Percentiles rank a stretch among this genome's conserved stretches.
These are phyloP conservation scores for Drosophila pseudoananassae DNA, from an alignment of 1,140 invertebrate genomes.

Conservation along the genomic window DNA sequence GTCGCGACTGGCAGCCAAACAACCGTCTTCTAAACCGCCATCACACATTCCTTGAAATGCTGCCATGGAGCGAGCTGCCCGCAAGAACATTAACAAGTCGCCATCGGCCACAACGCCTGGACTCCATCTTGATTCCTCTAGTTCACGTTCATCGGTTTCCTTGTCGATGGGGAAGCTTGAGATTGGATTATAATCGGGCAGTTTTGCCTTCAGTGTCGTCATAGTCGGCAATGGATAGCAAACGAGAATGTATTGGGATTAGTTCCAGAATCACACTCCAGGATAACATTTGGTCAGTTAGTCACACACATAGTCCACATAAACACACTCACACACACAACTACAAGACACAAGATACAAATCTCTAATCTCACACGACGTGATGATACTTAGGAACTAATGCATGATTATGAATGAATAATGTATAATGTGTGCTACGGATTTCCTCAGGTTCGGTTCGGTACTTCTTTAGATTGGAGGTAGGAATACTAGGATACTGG, in stretches of 20 bases:
- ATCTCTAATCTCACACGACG: slow-evolving; percentile 27
- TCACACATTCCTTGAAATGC: slow-evolving; percentile 98
- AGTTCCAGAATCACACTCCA: slow-evolving; percentile 64
- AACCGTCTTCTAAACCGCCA: slow-evolving; percentile 98
- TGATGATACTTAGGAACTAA: slow-evolving; percentile 65
- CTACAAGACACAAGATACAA: slow-evolving; percentile 42
- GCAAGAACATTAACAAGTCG: slow-evolving; percentile 98
- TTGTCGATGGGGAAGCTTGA: slow-evolving; percentile 84
- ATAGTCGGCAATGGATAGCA: slow-evolving; percentile 66
- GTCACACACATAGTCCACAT: slow-evolving; percentile 35
- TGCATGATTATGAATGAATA: slow-evolving; percentile 80
- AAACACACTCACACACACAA: slow-evolving; percentile 14
- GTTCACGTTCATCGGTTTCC: slow-evolving; percentile 84
- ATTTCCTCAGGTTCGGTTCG: slow-evolving; percentile 16
- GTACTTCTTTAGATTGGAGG: no score
- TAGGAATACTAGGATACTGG: slow-evolving; percentile 1
- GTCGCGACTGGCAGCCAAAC: slow-evolving; percentile 97
- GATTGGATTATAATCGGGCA: slow-evolving; percentile 85
- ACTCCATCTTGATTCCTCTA: slow-evolving; percentile 96
- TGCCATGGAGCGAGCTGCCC: slow-evolving; percentile 97
- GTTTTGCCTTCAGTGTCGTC: slow-evolving; percentile 84
- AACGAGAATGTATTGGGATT: slow-evolving; percentile 73
- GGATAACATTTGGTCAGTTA: slow-evolving; percentile 62
- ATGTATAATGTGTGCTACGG: slow-evolving; percentile 67
- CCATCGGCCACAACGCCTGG: slow-evolving; percentile 95